These are phyloP conservation scores for Chionomys nivalis DNA, from an alignment of 2,113 vertebrate genomes.

Conservation along the genomic window DNA sequence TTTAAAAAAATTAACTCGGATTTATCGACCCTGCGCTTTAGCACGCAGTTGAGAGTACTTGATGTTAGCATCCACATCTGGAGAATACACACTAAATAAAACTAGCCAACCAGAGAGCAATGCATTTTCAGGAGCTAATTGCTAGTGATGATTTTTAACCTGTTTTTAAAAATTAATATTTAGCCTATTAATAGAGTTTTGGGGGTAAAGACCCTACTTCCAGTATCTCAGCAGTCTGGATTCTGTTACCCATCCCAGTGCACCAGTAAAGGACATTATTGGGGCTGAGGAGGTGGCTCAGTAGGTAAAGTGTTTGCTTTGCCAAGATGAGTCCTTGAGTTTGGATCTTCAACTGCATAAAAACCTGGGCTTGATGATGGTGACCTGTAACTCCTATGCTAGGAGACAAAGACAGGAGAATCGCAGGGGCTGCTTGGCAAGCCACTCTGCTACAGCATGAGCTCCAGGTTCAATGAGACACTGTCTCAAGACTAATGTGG, in stretches of 20 bases:
- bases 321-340: neutral
- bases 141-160: constrained; percentile 58
- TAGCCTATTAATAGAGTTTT: neutral
- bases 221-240: neutral
- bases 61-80: neutral
- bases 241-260: neutral
- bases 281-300: no score
- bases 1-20: constrained; percentile 48
- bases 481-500: neutral
- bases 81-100: constrained; percentile 50
- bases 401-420: neutral
- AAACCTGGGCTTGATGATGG: neutral
- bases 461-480: neutral
- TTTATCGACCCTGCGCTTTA: constrained; percentile 64
- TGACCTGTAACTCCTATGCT: neutral
- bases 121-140: constrained; percentile 75
- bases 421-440: no score
- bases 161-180: constrained; percentile 53
- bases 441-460: neutral
- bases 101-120: constrained; percentile 12
- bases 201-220: neutral
- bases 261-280: neutral
- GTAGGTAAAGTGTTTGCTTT: neutral
- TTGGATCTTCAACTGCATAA: neutral
- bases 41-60: constrained; percentile 42